A percentile compares a stretch with the other conserved stretches of the same genome.
phyloP scores from a whole-genome alignment of 2,113 vertebrate species.

The Salvelinus alpinus region DNA sequence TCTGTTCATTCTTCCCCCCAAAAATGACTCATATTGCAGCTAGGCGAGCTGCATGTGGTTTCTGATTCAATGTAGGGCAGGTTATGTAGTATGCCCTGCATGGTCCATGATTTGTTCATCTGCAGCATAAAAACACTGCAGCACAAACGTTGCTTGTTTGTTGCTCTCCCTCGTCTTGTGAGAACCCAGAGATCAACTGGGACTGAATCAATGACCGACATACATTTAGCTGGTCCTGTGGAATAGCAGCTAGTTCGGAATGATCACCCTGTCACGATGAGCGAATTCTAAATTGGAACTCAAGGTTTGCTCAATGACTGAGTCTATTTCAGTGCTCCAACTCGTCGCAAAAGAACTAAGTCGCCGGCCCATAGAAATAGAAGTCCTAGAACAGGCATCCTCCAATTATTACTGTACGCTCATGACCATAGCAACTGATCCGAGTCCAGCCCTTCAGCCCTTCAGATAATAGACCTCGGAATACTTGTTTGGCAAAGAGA shows the following conservation, averaged over 20 bases:
- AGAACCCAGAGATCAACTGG: background rate
- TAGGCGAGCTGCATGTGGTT: too few relatives aligned
- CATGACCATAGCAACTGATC: background rate
- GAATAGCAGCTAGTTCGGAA: background rate
- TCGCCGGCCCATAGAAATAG: too few relatives aligned
- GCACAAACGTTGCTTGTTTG: too few relatives aligned
- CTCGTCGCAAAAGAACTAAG: background rate
- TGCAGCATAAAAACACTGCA: too few relatives aligned
- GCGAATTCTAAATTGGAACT: background rate
- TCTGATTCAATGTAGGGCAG: too few relatives aligned
- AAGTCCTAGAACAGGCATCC: too few relatives aligned
- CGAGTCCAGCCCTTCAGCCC: background rate
- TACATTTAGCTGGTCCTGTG: background rate
- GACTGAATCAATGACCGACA: background rate
- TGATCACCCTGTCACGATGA: background rate
- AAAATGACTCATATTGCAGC: background rate
- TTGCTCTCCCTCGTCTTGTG: background rate
- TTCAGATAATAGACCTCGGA: background rate
- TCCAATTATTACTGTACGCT: background rate
- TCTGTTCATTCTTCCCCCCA: too few relatives aligned
- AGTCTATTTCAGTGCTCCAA: background rate
- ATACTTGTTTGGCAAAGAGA: background rate
- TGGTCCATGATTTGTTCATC: too few relatives aligned
- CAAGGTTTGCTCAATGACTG: background rate
- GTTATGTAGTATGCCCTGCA: too few relatives aligned